Conservation (phyloP, 2,797 vertebrate species). For the Carduelis carduelis region DNA sequence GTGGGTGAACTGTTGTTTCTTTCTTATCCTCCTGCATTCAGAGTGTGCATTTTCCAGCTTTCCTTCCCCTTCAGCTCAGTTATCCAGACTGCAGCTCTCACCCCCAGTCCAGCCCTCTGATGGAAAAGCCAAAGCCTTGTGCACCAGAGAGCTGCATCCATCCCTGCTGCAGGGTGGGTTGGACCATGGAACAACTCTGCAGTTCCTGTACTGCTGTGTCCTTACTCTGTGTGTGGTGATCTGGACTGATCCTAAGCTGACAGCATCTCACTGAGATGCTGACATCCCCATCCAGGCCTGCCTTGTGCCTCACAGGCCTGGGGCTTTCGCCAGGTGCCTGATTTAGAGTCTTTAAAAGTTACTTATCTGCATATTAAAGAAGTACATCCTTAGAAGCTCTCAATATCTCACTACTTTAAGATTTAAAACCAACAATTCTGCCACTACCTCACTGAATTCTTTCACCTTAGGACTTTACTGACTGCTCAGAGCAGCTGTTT, state of each 20-base stretch:
- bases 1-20: neutral
- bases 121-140: neutral
- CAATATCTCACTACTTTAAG: accelerated
- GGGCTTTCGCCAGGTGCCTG: neutral
- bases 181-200: neutral
- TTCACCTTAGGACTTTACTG: neutral
- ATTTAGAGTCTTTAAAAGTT: neutral
- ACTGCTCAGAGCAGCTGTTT: neutral
- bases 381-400: neutral
- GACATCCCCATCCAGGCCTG: neutral
- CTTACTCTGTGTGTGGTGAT: neutral
- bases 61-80: neutral
- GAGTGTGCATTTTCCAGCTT: neutral
- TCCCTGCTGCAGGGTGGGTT: neutral
- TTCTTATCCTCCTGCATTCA: neutral
- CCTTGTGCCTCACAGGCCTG: accelerated
- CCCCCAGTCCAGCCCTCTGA: accelerated
- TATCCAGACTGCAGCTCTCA: neutral
- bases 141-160: neutral
- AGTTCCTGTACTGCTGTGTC: neutral
- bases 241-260: neutral
- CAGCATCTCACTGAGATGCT: neutral
- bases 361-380: neutral
- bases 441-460: neutral
- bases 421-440: neutral